A percentile compares a stretch with the other conserved stretches of the same genome.
These are phyloP conservation scores for Irena cyanogastra DNA, from an alignment of 2,113 vertebrate genomes.

Conservation along the genomic window DNA sequence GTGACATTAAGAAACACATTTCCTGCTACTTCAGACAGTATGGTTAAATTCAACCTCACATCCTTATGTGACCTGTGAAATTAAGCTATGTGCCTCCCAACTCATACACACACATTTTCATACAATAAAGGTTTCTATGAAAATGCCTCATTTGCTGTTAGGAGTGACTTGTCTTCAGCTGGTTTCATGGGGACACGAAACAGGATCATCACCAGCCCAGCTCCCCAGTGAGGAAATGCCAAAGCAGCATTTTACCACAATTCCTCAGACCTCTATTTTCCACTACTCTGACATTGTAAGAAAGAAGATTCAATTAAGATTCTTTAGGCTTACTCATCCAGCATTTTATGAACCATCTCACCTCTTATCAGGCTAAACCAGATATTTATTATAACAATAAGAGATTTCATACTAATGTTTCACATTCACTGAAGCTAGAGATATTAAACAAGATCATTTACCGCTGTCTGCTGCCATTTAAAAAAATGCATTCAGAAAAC, in stretches of 20 bases:
- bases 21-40: not conserved
- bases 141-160: slow-evolving; percentile 19
- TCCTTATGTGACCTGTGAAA: slow-evolving; percentile 37
- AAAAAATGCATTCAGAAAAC: slow-evolving; percentile 29
- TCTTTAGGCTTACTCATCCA: slow-evolving; percentile 62
- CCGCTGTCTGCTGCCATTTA: slow-evolving; percentile 36
- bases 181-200: slow-evolving; percentile 31
- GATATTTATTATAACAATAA: slow-evolving; percentile 70
- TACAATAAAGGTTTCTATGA: not conserved
- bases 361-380: slow-evolving; percentile 69
- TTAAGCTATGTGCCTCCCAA: not conserved
- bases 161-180: not conserved
- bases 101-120: not conserved
- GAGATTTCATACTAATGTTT: slow-evolving; percentile 58
- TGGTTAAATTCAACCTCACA: not conserved
- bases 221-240: slow-evolving; percentile 22
- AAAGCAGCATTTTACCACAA: slow-evolving; percentile 39
- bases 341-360: slow-evolving; percentile 67
- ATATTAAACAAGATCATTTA: slow-evolving; percentile 67
- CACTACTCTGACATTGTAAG: slow-evolving; percentile 16
- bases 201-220: not conserved
- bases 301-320: slow-evolving; percentile 70
- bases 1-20: slow-evolving; percentile 40
- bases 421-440: slow-evolving; percentile 44
- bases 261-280: slow-evolving; percentile 52